phyloP scores from a whole-genome alignment of 92 coral and sea anemone species.

The Phenganax subtilis region DNA sequence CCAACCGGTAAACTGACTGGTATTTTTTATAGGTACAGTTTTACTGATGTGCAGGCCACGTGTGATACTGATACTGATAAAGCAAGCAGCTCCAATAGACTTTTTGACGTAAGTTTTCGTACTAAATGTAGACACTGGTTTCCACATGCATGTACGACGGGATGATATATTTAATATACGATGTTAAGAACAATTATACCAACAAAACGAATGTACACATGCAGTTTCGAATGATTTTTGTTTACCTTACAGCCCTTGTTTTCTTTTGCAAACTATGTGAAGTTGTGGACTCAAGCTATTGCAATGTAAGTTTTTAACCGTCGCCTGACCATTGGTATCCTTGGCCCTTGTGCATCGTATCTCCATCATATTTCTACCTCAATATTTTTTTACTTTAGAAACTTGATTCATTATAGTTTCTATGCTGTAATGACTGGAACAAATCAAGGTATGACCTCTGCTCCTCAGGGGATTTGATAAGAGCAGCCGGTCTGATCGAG shows the following conservation, averaged over 20 bases:
- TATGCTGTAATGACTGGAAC: constrained; percentile 26
- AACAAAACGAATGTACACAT: background rate
- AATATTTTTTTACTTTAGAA: constrained; percentile 6
- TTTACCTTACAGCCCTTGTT: constrained; percentile 62
- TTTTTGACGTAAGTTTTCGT: constrained; percentile 66
- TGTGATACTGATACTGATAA: constrained; percentile 44
- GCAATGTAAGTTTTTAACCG: constrained; percentile 64
- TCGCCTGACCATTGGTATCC: background rate
- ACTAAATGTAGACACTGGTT: background rate
- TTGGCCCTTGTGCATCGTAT: background rate
- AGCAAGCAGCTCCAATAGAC: constrained; percentile 67
- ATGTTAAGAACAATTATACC: background rate
- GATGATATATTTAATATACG: background rate
- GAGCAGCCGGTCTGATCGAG: background rate
- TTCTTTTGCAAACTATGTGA: constrained; percentile 64
- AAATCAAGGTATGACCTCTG: constrained; percentile 9
- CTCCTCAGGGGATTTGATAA: background rate
- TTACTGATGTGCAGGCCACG: constrained; percentile 58
- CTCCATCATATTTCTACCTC: background rate
- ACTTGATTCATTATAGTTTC: constrained; percentile 29
- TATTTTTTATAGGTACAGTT: constrained; percentile 36
- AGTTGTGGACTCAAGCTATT: constrained; percentile 85
- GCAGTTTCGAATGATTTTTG: background rate
- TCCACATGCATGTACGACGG: background rate
- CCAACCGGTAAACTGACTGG: background rate